Conservation (phyloP, 2,888 invertebrate genomes). For the Campopleginae sp. region DNA sequence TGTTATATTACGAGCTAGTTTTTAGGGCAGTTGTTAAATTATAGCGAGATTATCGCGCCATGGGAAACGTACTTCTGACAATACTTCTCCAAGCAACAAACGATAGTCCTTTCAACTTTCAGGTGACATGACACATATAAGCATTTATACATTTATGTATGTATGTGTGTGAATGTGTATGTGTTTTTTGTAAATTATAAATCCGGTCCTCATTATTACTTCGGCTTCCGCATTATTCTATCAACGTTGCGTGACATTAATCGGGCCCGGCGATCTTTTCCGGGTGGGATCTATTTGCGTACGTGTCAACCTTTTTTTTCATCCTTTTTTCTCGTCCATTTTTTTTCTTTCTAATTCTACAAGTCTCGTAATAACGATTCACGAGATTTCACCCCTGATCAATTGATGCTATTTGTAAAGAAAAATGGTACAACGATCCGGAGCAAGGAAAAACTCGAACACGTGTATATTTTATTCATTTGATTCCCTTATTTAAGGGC, state of each 20-base stretch:
- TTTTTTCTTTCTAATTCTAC: slow-evolving; percentile 19
- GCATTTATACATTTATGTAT: slow-evolving; percentile 1
- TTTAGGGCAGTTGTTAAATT: slow-evolving; percentile 34
- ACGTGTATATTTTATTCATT: slow-evolving; percentile 2
- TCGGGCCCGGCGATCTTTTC: slow-evolving; percentile 40
- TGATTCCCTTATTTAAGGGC: neutral
- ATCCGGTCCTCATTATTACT: slow-evolving; percentile 70
- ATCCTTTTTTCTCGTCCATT: neutral
- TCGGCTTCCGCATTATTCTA: slow-evolving; percentile 69
- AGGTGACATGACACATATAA: slow-evolving; percentile 26
- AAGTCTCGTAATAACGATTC: slow-evolving; percentile 14
- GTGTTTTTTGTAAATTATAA: slow-evolving; percentile 26
- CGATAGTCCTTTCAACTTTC: slow-evolving; percentile 19
- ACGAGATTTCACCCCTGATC: slow-evolving; percentile 14
- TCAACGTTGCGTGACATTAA: slow-evolving; percentile 60
- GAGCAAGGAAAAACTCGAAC: neutral
- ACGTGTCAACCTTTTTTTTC: neutral
- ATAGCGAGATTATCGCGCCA: neutral
- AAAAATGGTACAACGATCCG: slow-evolving; percentile 32
- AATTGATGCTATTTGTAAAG: slow-evolving; percentile 64
- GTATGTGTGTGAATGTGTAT: neutral
- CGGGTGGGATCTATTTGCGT: slow-evolving; percentile 2
- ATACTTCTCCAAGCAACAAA: slow-evolving; percentile 19
- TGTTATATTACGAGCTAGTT: slow-evolving; percentile 25
- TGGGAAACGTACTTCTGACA: slow-evolving; percentile 19